phyloP scores from a whole-genome alignment of 2,797 vertebrate genomes.

The Anguilla marmorata region DNA sequence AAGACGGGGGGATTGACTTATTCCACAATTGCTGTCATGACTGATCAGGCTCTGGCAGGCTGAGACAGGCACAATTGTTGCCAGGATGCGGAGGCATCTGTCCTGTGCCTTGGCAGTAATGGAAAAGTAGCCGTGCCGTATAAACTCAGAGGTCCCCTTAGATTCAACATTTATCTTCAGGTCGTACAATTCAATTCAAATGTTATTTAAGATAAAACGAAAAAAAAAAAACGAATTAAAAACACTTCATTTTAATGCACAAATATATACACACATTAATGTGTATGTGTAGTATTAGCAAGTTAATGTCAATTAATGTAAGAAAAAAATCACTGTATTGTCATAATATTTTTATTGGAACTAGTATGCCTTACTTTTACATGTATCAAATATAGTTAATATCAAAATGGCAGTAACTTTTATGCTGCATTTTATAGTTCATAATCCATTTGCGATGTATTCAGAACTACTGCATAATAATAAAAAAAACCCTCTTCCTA shows the following conservation, averaged over 20 bases:
- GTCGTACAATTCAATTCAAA: not conserved
- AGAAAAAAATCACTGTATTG: not conserved
- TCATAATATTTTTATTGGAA: not conserved
- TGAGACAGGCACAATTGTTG: conserved; percentile 28
- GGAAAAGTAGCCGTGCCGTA: not conserved
- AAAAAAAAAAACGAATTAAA: not conserved
- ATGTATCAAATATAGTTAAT: not conserved
- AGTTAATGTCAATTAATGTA: not conserved
- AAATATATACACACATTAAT: not conserved
- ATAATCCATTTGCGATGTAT: not conserved
- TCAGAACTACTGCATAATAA: not conserved
- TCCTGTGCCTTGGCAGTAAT: not conserved
- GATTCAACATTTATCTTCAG: not conserved
- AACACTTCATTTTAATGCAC: not conserved
- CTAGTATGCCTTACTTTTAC: not conserved
- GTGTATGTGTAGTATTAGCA: not conserved
- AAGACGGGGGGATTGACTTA: conserved; percentile 18
- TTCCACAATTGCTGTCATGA: conserved; percentile 27
- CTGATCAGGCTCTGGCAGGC: conserved; percentile 34
- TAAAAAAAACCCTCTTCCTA: not conserved
- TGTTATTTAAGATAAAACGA: not conserved
- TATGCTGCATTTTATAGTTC: not conserved
- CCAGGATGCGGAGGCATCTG: conserved; percentile 31
- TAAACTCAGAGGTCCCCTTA: not conserved
- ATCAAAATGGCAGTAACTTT: not conserved